phyloP scores from a whole-genome alignment of 2,888 invertebrate genomes.

The Dryocosmus kuriphilus region DNA sequence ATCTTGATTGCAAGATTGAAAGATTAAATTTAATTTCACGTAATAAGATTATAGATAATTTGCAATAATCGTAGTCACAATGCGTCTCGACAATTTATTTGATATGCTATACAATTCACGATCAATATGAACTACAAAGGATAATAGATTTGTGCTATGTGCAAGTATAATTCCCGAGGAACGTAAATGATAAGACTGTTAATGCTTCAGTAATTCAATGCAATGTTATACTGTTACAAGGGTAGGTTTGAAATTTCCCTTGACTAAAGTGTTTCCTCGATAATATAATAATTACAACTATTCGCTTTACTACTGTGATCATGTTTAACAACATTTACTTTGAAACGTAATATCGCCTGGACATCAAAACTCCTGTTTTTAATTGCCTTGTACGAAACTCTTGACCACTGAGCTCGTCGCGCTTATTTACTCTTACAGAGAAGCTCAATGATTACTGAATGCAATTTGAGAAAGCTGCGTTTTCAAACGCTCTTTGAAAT shows the following conservation, averaged over 20 bases:
- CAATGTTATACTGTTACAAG: neutral
- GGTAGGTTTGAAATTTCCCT: neutral
- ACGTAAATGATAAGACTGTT: neutral
- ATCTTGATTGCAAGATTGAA: too few relatives aligned
- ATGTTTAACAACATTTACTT: neutral
- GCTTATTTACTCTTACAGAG: neutral
- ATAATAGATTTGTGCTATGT: neutral
- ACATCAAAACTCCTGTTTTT: neutral
- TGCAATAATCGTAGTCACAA: neutral
- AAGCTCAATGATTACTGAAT: neutral
- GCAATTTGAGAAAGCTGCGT: neutral
- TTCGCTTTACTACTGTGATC: neutral
- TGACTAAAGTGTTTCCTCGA: neutral
- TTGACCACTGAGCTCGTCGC: neutral
- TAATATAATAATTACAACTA: conserved; percentile 2
- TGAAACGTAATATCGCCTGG: neutral
- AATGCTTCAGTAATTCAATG: neutral
- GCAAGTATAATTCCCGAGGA: neutral
- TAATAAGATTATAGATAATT: too few relatives aligned
- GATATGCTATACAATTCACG: neutral
- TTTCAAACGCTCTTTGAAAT: neutral
- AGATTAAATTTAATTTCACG: too few relatives aligned
- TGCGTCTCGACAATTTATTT: neutral
- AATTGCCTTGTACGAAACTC: neutral
- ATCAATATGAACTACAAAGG: neutral